These are phyloP conservation scores for Plumapathes pennacea DNA, from an alignment of 92 coral and sea anemone genomes.

Conservation along the genomic window DNA sequence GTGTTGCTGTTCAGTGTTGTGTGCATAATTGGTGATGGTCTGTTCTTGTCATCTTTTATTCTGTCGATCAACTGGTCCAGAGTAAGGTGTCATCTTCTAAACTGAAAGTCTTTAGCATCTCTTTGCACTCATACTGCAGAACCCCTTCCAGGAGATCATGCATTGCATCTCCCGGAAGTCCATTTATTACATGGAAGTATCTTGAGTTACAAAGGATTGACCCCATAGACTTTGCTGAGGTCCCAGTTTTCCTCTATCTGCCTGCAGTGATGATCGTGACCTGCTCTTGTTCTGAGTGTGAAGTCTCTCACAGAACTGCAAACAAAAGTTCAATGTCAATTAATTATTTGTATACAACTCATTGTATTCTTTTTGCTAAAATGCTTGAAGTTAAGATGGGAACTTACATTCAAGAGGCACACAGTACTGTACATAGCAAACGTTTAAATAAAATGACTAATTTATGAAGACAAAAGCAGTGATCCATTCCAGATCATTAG, in stretches of 20 bases:
- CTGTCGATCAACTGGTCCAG: slow-evolving; percentile 48
- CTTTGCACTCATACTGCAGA: slow-evolving; percentile 41
- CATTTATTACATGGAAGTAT: slow-evolving; percentile 50
- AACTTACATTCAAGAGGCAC: too few species aligned
- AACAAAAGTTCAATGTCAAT: too few species aligned
- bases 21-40: slow-evolving; percentile 34
- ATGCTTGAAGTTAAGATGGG: too few species aligned
- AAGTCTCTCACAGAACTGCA: too few species aligned
- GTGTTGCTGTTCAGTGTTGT: slow-evolving; percentile 24
- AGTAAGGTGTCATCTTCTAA: slow-evolving; percentile 34
- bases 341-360: too few species aligned
- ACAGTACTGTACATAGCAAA: too few species aligned
- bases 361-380: too few species aligned
- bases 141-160: slow-evolving; percentile 65
- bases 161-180: slow-evolving; percentile 70
- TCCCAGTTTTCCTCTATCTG: slow-evolving; percentile 6
- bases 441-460: too few species aligned
- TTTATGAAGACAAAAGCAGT: too few species aligned
- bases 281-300: too few species aligned
- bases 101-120: slow-evolving; percentile 38
- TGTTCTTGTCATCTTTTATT: slow-evolving; percentile 50
- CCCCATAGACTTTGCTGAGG: too few species aligned
- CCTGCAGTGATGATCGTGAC: slow-evolving; percentile 35
- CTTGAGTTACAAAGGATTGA: slow-evolving; percentile 31
- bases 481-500: too few species aligned